Conservation (phyloP, 2,888 invertebrate species). For the Diploptera punctata region DNA sequence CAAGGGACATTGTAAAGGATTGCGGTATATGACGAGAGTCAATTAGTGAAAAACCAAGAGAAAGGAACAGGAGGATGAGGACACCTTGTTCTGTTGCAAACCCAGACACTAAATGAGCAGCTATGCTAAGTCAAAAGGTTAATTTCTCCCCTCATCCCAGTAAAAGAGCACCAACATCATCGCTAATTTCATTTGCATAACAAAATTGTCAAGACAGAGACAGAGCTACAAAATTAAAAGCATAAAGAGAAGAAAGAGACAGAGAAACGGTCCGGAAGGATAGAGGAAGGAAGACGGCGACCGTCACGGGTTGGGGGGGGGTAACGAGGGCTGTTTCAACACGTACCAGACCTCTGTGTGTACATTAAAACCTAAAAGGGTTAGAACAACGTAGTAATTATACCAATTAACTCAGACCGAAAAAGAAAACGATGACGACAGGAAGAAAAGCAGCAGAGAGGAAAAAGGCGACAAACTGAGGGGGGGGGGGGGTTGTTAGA, state of each 20-base stretch:
- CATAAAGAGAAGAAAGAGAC: conserved; percentile 35
- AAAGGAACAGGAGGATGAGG: not conserved
- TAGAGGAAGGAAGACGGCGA: conserved; percentile 10
- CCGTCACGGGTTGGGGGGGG: not conserved
- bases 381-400: conserved; percentile 38
- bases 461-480: conserved; percentile 33
- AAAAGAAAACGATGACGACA: conserved; percentile 31
- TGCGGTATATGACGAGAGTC: conserved; percentile 20
- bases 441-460: conserved; percentile 23
- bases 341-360: not conserved
- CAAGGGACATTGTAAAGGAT: conserved; percentile 18
- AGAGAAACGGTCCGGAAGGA: conserved; percentile 21
- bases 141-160: conserved; percentile 32
- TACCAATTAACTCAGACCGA: conserved; percentile 36
- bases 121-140: conserved; percentile 38
- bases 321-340: conserved; percentile 1
- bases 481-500: not conserved
- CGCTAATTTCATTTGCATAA: conserved; percentile 44
- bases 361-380: conserved; percentile 32
- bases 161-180: conserved; percentile 34
- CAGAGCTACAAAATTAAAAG: conserved; percentile 39
- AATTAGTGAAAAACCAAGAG: conserved; percentile 27
- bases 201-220: conserved; percentile 32
- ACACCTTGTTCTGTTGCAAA: conserved; percentile 23
- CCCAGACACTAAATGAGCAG: conserved; percentile 14